Conservation (phyloP, 2,113 vertebrate genomes). For the Pachyramphus minor region DNA sequence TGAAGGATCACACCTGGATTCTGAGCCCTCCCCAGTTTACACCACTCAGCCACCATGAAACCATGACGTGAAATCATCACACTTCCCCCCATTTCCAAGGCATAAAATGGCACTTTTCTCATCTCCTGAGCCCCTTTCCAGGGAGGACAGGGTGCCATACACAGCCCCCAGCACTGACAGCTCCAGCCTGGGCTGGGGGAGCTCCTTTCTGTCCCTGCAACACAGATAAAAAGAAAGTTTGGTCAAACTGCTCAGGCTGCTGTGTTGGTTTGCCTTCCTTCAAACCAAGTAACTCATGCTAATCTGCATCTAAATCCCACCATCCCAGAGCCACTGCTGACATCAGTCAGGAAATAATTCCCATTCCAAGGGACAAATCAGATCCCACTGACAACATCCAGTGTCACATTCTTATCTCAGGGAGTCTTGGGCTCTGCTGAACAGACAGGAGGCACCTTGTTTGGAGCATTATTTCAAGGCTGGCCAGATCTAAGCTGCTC, state of each 20-base stretch:
- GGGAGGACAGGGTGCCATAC: no score
- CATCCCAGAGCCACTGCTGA: background rate
- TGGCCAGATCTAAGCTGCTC: background rate
- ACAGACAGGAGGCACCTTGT: background rate
- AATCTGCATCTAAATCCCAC: background rate
- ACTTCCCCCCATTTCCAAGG: background rate
- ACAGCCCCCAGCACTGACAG: background rate
- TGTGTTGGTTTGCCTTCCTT: background rate
- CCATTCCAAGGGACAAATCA: background rate
- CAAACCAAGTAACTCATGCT: background rate
- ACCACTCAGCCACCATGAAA: rapidly evolving
- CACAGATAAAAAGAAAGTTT: background rate
- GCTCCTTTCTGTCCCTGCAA: background rate
- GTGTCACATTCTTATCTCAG: background rate
- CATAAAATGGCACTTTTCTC: background rate
- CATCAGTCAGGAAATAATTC: background rate
- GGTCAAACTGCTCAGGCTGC: background rate
- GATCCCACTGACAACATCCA: background rate
- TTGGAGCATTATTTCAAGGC: background rate
- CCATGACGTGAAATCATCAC: rapidly evolving
- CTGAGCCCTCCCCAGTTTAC: background rate
- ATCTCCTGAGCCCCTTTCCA: background rate
- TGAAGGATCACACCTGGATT: rapidly evolving
- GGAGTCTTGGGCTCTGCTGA: background rate
- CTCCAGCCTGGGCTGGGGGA: background rate